Percentiles rank a stretch among this genome's conserved stretches.
These are phyloP conservation scores for Sebastes cheni DNA, from an alignment of 2,797 vertebrate genomes.

Conservation along the genomic window DNA sequence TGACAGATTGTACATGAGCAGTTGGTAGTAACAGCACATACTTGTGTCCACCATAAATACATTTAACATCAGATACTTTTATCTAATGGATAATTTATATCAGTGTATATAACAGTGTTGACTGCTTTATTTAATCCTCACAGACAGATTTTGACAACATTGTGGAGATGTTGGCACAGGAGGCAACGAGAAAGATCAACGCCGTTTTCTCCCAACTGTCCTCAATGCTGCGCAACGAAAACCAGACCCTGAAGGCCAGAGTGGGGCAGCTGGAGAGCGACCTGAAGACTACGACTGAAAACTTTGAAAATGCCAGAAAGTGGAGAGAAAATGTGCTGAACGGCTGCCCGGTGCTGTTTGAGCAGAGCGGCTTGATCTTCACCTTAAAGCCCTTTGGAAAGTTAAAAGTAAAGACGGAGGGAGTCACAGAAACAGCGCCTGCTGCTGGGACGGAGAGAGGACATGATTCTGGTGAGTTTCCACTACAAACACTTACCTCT, in stretches of 20 bases:
- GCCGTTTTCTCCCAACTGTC: slow-evolving; percentile 59
- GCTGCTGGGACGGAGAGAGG: neutral
- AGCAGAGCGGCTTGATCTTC: slow-evolving; percentile 56
- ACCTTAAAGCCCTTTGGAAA: slow-evolving; percentile 54
- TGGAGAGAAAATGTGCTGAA: slow-evolving; percentile 68
- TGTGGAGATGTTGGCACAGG: slow-evolving; percentile 38
- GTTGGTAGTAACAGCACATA: neutral
- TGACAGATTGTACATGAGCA: neutral
- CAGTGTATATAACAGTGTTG: neutral
- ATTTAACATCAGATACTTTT: neutral
- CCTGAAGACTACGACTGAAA: slow-evolving; percentile 5
- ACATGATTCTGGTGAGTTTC: slow-evolving; percentile 5
- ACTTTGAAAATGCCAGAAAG: slow-evolving; percentile 29
- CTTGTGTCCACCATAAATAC: neutral
- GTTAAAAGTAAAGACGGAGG: neutral
- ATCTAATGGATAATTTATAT: neutral
- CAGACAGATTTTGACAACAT: slow-evolving; percentile 36
- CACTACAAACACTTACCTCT: neutral
- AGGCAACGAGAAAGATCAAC: slow-evolving; percentile 67
- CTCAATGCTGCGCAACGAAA: slow-evolving; percentile 38
- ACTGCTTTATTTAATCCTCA: neutral
- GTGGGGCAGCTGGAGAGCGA: slow-evolving; percentile 49
- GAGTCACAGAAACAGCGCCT: neutral
- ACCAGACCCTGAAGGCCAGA: slow-evolving; percentile 19
- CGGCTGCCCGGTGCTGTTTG: slow-evolving; percentile 64